Evolutionary conservation across 2,113 vertebrate genomes (phyloP), one percentile per base, ranked within the genome.

Genomic region (Vidua macroura): DNA sequence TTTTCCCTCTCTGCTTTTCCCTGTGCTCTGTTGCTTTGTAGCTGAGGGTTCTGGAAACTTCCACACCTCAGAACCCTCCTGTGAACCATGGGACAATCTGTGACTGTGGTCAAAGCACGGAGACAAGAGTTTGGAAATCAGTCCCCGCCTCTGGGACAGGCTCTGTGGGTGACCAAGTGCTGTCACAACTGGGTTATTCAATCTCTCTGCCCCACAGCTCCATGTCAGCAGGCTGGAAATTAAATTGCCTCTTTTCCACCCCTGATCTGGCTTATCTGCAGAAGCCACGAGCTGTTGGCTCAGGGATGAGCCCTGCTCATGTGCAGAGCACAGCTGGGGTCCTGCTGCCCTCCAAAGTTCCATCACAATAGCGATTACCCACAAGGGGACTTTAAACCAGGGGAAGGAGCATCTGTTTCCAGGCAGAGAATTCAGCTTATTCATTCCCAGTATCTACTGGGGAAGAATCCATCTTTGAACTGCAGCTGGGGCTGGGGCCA

Each of bases 41-140:
- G 22, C 21, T 0, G 1, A 86, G 27, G 20, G 3, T 51, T 24
- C 17, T 21, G 24, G 46, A 82, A 85, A 4, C 10, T 69, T 46
- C 39, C 41, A 31, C 13, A 6, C 6, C 25, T 31, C 68, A 81
- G 48, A 51, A 52, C 17, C 10, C 17, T 90, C 27, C 43, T 70
- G 25, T 58, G 46, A 83, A n/a, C 16, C 37, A 6, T 9, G 21
- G 43, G n/a, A 55, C 24, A 30, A 37, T 17, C 31, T 46, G 24
- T 67, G 35, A 28, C 44, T 0, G 0, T 22, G 23, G 23, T 10
- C 46, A 66, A 70, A 79, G 41, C 30, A 7, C 3, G 2, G 39
- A 41, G 13, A 22, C 27, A 44, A 25, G 30, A 55, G 25, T 35
- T 33, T 37, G 82, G 48, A 18, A 53, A 74, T 83, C 72, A 28